These are phyloP conservation scores for Mellivora capensis DNA, from an alignment of 2,113 vertebrate species.

Conservation along the genomic window DNA sequence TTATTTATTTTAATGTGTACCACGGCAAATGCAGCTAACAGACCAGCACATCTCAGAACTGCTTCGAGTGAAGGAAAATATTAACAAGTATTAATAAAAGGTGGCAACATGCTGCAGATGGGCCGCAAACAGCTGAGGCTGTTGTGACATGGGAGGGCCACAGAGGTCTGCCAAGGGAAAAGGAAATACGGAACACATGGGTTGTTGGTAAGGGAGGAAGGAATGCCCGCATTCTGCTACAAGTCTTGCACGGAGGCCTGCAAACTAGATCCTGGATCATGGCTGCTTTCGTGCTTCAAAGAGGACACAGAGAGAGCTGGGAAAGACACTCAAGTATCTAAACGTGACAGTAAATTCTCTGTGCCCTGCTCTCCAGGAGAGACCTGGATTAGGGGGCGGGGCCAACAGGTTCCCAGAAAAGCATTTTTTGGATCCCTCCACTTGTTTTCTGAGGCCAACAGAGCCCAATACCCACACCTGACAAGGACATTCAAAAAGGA, in stretches of 20 bases:
- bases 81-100: background rate
- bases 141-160: accelerated
- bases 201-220: background rate
- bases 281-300: background rate
- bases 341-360: no score
- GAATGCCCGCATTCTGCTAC: accelerated
- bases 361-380: background rate
- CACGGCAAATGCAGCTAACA: no score
- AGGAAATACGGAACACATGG: accelerated
- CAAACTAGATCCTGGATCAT: no score
- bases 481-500: background rate
- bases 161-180: accelerated
- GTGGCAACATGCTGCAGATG: background rate
- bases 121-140: background rate
- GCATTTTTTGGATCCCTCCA: background rate
- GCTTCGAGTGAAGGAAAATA: background rate
- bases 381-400: accelerated
- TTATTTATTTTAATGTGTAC: background rate
- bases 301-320: background rate
- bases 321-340: background rate
- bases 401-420: accelerated
- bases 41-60: no score
- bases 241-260: background rate
- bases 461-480: background rate
- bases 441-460: background rate